Base-by-base conservation (phyloP, 2,113 vertebrate species). In the Phrynosoma blainvillii region DNA sequence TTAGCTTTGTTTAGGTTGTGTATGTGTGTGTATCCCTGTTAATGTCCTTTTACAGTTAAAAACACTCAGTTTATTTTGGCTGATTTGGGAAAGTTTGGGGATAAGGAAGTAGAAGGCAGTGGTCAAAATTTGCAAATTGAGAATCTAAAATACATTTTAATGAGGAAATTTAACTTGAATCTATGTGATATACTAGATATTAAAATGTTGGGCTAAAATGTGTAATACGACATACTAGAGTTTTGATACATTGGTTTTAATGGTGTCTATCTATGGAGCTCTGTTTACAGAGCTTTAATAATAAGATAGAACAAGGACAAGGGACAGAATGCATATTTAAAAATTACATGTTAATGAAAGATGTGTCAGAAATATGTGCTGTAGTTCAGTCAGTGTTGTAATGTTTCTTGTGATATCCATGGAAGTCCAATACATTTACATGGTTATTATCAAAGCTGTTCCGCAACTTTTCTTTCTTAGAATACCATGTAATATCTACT, bases 401-500 rank as follows among this genome's bases (percentile, higher is more conserved):
- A 71, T 96, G 88, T 93, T 85, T 87, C 62, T 94, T 95, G 93
- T 95, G 90, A 95, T 94, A 82, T 92, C 79, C 90, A 88, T 89
- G 82, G 91, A 85, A 92, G 91, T 56, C 70, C 91, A 89, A 87
- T 94, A 85, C 83, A 93, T 94, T 96, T 95, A 95, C 95, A 95
- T 96, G 95, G 97, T 96, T 93, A 96, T 95, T 96, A 96, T 94
- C 94, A 94, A 97, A 97, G 96, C 96, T 97, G 93, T 97, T 97
- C 95, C 96, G 88, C 95, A 94, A 96, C 97, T 98, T 98, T 94
- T 99, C 96, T 98, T 97, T 98, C 97, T 97, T 97, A 99, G 99
- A 99, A 96, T 98, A 99, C 98, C 98, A 99, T 98, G 99, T 99
- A 97, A 99, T 98, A 98, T 99, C 98, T 95, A 99, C 98, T 97